phyloP scores from a whole-genome alignment of 2,888 invertebrate genomes.

The Epirrita christyi region DNA sequence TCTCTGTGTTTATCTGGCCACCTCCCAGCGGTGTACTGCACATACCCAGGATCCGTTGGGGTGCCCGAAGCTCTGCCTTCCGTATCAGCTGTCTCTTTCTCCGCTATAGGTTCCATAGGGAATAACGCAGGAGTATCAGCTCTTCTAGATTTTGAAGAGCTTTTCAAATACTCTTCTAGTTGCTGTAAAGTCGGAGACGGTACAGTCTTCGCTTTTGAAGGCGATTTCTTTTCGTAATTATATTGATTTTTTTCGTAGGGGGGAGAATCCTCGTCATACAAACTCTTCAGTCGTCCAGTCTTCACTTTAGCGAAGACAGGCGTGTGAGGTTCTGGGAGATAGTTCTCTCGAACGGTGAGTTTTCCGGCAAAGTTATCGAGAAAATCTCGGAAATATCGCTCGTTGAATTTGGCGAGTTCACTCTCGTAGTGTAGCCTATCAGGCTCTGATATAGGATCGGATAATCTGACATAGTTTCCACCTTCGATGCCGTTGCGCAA shows the following conservation, averaged over 20 bases:
- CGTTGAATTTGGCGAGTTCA: constrained; percentile 77
- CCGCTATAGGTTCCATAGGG: constrained; percentile 83
- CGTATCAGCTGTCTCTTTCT: constrained; percentile 64
- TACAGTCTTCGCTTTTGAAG: constrained; percentile 67
- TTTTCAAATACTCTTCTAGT: constrained; percentile 75
- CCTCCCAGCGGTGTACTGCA: constrained; percentile 88
- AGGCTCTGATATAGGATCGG: constrained; percentile 69
- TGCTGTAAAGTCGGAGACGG: constrained; percentile 78
- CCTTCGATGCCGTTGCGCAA: constrained; percentile 70
- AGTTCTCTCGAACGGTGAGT: constrained; percentile 70
- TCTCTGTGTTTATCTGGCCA: constrained; percentile 84
- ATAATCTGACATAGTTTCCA: constrained; percentile 71
- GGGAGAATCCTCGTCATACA: constrained; percentile 72
- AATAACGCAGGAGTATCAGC: constrained; percentile 76
- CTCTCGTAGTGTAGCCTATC: constrained; percentile 73
- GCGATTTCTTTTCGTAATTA: constrained; percentile 66
- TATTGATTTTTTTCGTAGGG: constrained; percentile 31
- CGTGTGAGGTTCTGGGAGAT: constrained; percentile 77
- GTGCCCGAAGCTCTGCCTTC: constrained; percentile 85
- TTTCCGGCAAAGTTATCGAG: constrained; percentile 69
- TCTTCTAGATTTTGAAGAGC: constrained; percentile 62
- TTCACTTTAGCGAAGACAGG: constrained; percentile 79
- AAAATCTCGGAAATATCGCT: constrained; percentile 72
- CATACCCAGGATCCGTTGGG: constrained; percentile 90
- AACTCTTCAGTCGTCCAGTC: constrained; percentile 63